These are phyloP conservation scores for Hydraecia micacea DNA, from an alignment of 2,888 invertebrate genomes.

Conservation along the genomic window DNA sequence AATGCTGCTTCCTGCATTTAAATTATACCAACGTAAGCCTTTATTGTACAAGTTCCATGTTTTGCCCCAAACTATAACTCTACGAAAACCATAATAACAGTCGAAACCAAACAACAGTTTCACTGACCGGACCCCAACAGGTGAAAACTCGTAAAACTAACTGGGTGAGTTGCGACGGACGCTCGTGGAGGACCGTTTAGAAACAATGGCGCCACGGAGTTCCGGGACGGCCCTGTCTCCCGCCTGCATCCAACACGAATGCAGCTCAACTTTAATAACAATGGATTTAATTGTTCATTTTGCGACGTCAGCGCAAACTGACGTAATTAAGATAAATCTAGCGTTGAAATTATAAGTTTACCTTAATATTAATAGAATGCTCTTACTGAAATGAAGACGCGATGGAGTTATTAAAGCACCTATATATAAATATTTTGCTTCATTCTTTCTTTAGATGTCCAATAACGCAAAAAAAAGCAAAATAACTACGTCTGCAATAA, in stretches of 20 bases:
- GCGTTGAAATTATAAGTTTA: slow-evolving; percentile 31
- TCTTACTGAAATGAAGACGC: slow-evolving; percentile 1
- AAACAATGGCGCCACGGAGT: slow-evolving; percentile 74
- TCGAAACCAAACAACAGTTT: slow-evolving; percentile 53
- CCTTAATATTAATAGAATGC: slow-evolving; percentile 26
- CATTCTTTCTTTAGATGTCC: background rate
- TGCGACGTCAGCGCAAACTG: slow-evolving; percentile 43
- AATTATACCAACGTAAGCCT: slow-evolving; percentile 29
- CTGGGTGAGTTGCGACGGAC: slow-evolving; percentile 62
- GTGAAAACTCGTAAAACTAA: slow-evolving; percentile 74
- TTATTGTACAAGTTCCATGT: slow-evolving; percentile 30
- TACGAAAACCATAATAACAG: slow-evolving; percentile 42
- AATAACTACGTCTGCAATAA: slow-evolving; percentile 23
- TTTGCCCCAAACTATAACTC: slow-evolving; percentile 38
- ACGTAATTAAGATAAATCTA: slow-evolving; percentile 52
- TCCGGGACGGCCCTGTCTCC: slow-evolving; percentile 60
- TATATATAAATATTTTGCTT: background rate
- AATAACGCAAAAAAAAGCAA: slow-evolving; percentile 23
- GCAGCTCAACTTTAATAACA: slow-evolving; percentile 59
- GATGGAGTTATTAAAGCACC: background rate
- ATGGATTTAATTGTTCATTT: slow-evolving; percentile 64
- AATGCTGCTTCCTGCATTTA: background rate
- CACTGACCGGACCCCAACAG: slow-evolving; percentile 61
- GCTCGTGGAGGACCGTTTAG: slow-evolving; percentile 72
- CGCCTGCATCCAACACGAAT: slow-evolving; percentile 59